phyloP scores from a whole-genome alignment of 2,888 invertebrate species.

The Acanthococcus lagerstroemiae region DNA sequence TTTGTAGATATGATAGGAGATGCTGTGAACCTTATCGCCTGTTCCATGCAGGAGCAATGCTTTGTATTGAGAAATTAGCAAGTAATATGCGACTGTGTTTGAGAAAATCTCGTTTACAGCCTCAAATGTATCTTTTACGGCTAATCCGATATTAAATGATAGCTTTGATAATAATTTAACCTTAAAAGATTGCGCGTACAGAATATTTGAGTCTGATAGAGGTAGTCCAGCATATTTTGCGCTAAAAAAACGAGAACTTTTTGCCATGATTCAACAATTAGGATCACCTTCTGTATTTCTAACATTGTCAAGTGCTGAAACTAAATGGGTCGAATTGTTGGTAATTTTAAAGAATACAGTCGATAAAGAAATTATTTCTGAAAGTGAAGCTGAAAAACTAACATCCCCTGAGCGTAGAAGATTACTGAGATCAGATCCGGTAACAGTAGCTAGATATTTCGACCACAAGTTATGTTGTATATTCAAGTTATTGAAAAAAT shows the following conservation, averaged over 20 bases:
- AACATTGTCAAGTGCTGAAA: conserved; percentile 33
- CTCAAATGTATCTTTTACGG: too few species aligned
- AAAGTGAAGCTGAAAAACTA: not conserved
- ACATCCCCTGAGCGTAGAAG: conserved; percentile 23
- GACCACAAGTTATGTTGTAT: conserved; percentile 30
- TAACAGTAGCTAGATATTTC: conserved; percentile 35
- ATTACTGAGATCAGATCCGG: conserved; percentile 34
- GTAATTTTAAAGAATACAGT: conserved; percentile 31
- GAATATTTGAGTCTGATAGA: not conserved
- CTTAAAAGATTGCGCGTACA: not conserved
- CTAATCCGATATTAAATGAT: not conserved
- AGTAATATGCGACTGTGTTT: not conserved
- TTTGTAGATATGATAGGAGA: not conserved
- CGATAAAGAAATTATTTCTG: not conserved
- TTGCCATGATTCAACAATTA: conserved; percentile 34
- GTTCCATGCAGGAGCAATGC: not conserved
- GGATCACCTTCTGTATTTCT: conserved; percentile 34
- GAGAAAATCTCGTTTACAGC: too few species aligned
- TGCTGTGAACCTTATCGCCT: not conserved
- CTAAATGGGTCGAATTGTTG: conserved; percentile 32
- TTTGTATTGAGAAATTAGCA: not conserved
- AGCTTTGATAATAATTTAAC: not conserved
- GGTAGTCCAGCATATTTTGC: not conserved
- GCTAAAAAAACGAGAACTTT: conserved; percentile 29
- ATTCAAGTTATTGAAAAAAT: conserved; percentile 16